phyloP scores from a whole-genome alignment of 2,113 vertebrate species.

The Gobiocypris rarus region DNA sequence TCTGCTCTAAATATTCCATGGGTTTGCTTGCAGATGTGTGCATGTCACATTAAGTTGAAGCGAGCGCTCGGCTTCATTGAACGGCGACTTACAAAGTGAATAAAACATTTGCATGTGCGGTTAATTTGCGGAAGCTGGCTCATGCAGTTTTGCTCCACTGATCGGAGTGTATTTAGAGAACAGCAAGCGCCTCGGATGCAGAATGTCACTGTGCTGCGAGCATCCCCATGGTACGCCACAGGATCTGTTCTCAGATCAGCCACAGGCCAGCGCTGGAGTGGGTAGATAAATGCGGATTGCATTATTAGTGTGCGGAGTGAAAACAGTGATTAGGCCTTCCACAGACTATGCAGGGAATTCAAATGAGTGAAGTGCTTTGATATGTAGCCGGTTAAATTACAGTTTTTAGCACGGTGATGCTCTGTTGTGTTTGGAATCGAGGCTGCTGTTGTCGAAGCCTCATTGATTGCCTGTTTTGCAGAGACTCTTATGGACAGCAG shows the following conservation, averaged over 20 bases:
- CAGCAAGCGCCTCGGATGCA: slow-evolving; percentile 65
- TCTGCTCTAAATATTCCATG: slow-evolving; percentile 76
- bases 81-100: slow-evolving; percentile 73
- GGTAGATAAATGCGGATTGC: slow-evolving; percentile 37
- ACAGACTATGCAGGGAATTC: slow-evolving; percentile 29
- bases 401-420: not conserved
- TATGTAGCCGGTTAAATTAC: slow-evolving; percentile 1
- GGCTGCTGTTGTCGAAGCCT: slow-evolving; percentile 13
- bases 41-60: slow-evolving; percentile 66
- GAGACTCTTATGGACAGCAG: slow-evolving; percentile 99
- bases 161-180: slow-evolving; percentile 58
- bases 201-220: slow-evolving; percentile 41
- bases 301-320: slow-evolving; percentile 41
- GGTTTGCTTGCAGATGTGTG: slow-evolving; percentile 68
- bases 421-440: slow-evolving; percentile 30
- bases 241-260: slow-evolving; percentile 66
- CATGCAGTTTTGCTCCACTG: slow-evolving; percentile 67
- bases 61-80: slow-evolving; percentile 66
- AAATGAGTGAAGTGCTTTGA: slow-evolving; percentile 40
- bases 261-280: slow-evolving; percentile 56
- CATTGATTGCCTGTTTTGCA: slow-evolving; percentile 73
- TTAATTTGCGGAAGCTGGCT: slow-evolving; percentile 41
- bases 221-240: slow-evolving; percentile 60
- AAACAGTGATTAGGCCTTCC: slow-evolving; percentile 47
- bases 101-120: slow-evolving; percentile 74